Evolutionary conservation across 1,140 invertebrate genomes (phyloP), one percentile per base, ranked within the genome.

Genomic region (Nephila pilipes): DNA sequence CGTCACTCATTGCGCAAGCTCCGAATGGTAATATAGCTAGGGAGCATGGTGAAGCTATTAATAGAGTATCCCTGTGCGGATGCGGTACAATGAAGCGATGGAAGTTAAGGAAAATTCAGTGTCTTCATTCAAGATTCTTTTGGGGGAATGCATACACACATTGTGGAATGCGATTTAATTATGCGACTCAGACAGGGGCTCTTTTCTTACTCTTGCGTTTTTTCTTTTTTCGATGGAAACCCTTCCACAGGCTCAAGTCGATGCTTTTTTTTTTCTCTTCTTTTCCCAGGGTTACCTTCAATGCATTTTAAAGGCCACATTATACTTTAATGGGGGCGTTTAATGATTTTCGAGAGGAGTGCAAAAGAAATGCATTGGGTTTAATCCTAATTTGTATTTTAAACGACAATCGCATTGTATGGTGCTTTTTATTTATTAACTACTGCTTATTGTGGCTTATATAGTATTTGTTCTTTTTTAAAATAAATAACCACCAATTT

Each of bases 1-100:
- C 85, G 91, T 87, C 91, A 91, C 57, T 5, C 46, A 63, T 22
- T 85, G 90, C 90, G 81, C 90, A 92, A 54, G 57, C 90, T 54
- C 90, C 36, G 81, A 60, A 55, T 16, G 55, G n/a, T 60, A 80
- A 32, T 29, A 36, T n/a, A n/a, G 65, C n/a, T 22, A 60, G 16
- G n/a, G 80, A 22, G 38, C 22, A 85, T 36, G 79, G 55, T n/a
- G 57, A 65, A 32, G 55, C 80, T 92, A 85, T 92, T 92, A 90
- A 90, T 90, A 90, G 89, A 63, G 80, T 8, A 20, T 20, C 85
- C 38, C n/a, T 22, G 79, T 63, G 75, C 85, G 55, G 32, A 87
- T 36, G 80, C 80, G 20, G 46, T 46, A 29, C 38, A 54, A 25
- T 54, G 80, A 55, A 81, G 46, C 1, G 80, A 55, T 14, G 38